Evolutionary conservation across 2,888 invertebrate species (phyloP).

Genomic region (Diplolepis rosae): DNA sequence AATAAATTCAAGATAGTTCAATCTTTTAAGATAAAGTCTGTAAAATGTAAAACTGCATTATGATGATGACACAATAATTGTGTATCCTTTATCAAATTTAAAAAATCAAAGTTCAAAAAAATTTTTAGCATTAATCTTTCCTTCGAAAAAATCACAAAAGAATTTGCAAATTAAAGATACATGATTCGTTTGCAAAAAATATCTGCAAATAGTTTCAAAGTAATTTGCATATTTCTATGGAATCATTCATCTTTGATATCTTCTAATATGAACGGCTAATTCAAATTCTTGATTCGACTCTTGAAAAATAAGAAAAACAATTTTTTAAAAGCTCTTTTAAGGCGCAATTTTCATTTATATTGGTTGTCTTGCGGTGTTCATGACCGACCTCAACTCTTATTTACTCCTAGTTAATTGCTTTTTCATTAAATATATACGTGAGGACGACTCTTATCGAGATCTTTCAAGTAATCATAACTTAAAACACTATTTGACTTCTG

Average conservation of each 20-base stretch:
- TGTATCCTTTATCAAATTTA: neutral
- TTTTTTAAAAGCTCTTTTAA: neutral
- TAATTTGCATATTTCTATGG: neutral
- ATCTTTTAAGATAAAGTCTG: neutral
- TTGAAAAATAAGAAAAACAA: neutral
- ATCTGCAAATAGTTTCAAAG: neutral
- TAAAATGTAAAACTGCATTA: neutral
- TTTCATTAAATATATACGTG: neutral
- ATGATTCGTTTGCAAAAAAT: neutral
- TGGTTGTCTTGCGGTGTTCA: neutral
- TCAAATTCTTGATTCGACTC: neutral
- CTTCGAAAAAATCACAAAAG: neutral
- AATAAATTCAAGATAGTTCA: neutral
- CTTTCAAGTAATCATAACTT: neutral
- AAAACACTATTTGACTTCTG: too few species aligned
- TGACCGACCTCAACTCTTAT: neutral
- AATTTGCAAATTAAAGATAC: neutral
- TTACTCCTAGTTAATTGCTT: neutral
- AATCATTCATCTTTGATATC: too few species aligned
- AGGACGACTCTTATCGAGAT: neutral
- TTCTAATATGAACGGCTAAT: too few species aligned
- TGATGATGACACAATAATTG: neutral
- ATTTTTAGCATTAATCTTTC: neutral
- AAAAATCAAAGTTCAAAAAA: too few species aligned
- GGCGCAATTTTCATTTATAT: neutral